Evolutionary conservation across 2,888 invertebrate genomes (phyloP), one percentile per base, ranked within the genome.

Genomic region (Polyommatus icarus): DNA sequence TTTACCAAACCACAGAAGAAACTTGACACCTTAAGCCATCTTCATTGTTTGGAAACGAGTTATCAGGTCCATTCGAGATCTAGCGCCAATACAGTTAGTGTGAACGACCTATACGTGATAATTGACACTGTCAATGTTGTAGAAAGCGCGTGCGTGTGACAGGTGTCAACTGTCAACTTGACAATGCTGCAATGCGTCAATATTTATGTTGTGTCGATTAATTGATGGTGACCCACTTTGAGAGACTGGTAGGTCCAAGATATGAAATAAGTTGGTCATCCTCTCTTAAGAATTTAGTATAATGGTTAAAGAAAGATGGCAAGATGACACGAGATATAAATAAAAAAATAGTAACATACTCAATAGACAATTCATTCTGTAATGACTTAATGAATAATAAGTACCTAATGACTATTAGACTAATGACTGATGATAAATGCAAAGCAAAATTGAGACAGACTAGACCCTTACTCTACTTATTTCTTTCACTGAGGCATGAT

Each of bases 121-220:
- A 67, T 67, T 67, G 67, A 67, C 29, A 67, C 67, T 29, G 67
- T 29, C 67, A 67, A 67, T 67, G 15, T 24, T 61, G 24, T 15
- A 15, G 32, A 32, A 67, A 32, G 29, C 67, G 29, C 67, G 67
- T 67, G 67, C 32, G 29, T 15, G 29, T 67, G 29, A 67, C 29
- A 67, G 67, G 29, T 67, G 67, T 67, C 67, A 67, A 67, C 29
- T 67, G 67, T 67, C 67, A 67, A 67, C 67, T 67, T 15, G 67
- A 67, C 67, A 18, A 29, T 29, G 67, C 67, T 29, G 32, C 29
- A 67, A 67, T 29, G 67, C 67, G 67, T 67, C 29, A 67, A 67
- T 67, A 15, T 67, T 67, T 67, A 67, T 67, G 29, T 67, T 67
- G 15, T 7, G 32, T 29, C 67, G 67, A 67, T 32, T 29, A 61